phyloP scores from a whole-genome alignment of 2,797 vertebrate species.

The Pristis pectinata region DNA sequence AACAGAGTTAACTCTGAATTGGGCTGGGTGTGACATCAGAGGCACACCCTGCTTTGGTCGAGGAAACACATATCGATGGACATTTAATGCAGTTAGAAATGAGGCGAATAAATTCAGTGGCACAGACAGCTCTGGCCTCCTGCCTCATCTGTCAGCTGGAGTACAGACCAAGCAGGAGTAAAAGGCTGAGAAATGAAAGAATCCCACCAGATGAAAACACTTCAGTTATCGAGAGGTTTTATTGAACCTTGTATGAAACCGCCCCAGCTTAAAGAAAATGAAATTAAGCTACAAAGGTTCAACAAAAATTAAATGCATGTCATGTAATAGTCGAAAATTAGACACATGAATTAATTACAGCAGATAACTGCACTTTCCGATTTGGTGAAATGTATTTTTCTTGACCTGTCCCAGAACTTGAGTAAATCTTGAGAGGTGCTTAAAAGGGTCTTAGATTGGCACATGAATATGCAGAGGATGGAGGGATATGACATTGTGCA shows the following conservation, averaged over 20 bases:
- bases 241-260: neutral
- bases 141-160: neutral
- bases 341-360: neutral
- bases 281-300: neutral
- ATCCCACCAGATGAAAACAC: neutral
- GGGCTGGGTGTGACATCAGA: neutral
- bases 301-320: neutral
- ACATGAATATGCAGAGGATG: too few relatives aligned
- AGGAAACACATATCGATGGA: neutral
- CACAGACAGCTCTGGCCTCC: neutral
- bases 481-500: too few relatives aligned
- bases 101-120: neutral
- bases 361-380: neutral
- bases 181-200: neutral
- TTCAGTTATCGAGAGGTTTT: neutral
- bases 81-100: neutral
- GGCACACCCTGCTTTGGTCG: neutral
- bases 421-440: neutral
- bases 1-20: neutral
- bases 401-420: neutral
- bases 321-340: constrained; percentile 10
- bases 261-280: neutral
- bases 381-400: neutral
- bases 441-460: too few relatives aligned
- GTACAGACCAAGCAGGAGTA: neutral